phyloP scores from a whole-genome alignment of 2,113 vertebrate genomes.

The Martes martes region DNA sequence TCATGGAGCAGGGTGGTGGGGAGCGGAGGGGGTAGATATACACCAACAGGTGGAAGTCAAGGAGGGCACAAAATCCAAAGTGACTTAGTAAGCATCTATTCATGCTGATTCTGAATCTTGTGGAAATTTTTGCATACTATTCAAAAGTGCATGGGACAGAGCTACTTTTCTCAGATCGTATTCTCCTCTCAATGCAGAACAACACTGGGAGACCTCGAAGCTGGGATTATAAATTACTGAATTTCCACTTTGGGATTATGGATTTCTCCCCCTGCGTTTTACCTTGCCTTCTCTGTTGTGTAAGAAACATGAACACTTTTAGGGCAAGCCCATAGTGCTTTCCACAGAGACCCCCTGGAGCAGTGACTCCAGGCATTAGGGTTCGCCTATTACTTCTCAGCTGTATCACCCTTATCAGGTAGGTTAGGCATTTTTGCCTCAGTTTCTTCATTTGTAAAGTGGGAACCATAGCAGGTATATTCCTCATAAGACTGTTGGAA shows the following conservation, averaged over 20 bases:
- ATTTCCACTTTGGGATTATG: neutral
- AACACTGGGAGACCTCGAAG: neutral
- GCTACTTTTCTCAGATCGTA: too few species aligned
- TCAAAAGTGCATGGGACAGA: neutral
- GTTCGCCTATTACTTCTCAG: neutral
- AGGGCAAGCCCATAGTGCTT: neutral
- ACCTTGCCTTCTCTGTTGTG: neutral
- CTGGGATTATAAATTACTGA: neutral
- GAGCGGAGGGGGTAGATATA: neutral
- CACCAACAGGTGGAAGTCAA: neutral
- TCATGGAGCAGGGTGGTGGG: neutral
- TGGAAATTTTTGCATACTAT: neutral
- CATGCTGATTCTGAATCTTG: neutral
- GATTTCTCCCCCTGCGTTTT: neutral
- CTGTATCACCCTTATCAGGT: neutral
- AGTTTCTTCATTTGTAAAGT: neutral
- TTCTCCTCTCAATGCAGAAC: neutral
- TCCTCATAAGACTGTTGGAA: neutral
- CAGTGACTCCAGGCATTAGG: rapidly evolving
- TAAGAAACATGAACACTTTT: neutral
- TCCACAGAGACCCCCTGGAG: neutral
- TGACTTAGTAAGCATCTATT: neutral
- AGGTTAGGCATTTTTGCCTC: neutral
- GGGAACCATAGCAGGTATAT: neutral
- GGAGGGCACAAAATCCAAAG: neutral